Conservation (phyloP, 1,140 invertebrate species). For the Pseudomyrmex sp. region DNA sequence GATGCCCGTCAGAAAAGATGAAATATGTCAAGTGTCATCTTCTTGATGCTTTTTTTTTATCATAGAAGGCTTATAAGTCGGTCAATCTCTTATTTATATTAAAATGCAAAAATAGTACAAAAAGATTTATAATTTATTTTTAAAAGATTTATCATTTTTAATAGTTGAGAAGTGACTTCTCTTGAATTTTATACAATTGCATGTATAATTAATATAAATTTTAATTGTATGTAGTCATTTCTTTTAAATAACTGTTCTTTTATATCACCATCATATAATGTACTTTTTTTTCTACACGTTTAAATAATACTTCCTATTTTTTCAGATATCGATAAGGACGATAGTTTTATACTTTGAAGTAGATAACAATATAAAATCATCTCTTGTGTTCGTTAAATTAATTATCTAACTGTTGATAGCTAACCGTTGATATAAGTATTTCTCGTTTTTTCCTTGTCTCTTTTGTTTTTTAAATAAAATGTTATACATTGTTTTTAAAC, state of each 20-base stretch:
- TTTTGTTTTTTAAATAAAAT: background rate
- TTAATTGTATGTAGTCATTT: background rate
- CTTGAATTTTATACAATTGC: background rate
- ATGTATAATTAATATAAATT: background rate
- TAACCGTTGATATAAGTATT: too few relatives aligned
- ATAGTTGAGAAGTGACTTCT: too few relatives aligned
- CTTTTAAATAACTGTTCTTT: background rate
- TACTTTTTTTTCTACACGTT: background rate
- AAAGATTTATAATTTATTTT: too few relatives aligned
- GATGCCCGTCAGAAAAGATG: background rate
- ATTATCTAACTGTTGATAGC: background rate
- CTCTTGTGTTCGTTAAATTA: background rate
- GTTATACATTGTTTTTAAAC: too few relatives aligned
- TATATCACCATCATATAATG: background rate
- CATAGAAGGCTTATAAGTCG: slow-evolving; percentile 23
- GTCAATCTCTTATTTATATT: background rate
- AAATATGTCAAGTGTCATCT: background rate
- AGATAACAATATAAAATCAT: background rate
- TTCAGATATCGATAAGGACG: slow-evolving; percentile 8
- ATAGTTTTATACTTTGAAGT: slow-evolving; percentile 8
- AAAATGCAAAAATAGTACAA: too few relatives aligned
- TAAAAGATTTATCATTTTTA: too few relatives aligned
- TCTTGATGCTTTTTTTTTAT: slow-evolving; percentile 43
- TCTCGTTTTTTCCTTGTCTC: background rate
- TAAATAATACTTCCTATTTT: slow-evolving; percentile 6